Evolutionary conservation across 2,113 vertebrate species (phyloP).

Genomic region (Rhagologus leucostigma): DNA sequence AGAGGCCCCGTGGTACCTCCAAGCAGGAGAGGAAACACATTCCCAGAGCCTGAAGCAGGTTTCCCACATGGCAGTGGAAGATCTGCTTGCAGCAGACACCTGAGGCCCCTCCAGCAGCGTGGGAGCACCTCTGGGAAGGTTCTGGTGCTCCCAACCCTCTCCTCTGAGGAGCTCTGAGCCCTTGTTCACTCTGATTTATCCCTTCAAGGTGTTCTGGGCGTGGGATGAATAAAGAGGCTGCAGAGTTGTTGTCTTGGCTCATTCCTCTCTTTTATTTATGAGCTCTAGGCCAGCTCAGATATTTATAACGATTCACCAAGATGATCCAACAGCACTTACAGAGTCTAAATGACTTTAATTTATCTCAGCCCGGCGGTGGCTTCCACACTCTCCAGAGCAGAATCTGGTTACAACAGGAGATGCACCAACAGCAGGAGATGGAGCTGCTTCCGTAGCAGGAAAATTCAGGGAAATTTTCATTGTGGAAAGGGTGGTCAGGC

Average conservation of each 20-base stretch:
- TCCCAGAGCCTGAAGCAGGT: background rate
- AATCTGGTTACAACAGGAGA: background rate
- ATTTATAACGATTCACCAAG: background rate
- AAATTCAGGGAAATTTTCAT: background rate
- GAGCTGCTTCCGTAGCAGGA: background rate
- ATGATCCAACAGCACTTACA: background rate
- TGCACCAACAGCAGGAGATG: accelerated
- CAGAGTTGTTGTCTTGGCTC: background rate
- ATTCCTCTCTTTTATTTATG: background rate
- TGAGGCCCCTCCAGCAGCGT: background rate
- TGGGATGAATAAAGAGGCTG: background rate
- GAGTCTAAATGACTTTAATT: background rate
- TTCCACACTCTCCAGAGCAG: background rate
- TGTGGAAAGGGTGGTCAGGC: background rate
- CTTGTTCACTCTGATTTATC: background rate
- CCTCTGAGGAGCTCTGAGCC: background rate
- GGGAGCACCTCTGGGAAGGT: background rate
- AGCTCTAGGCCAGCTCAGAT: background rate
- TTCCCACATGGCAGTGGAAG: background rate
- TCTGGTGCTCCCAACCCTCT: background rate
- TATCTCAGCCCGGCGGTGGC: background rate
- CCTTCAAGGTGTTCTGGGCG: background rate
- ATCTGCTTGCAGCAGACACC: background rate
- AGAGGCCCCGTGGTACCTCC: background rate
- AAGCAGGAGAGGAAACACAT: accelerated